Evolutionary conservation across 2,888 invertebrate species (phyloP), one percentile per base, ranked within the genome.

Genomic region (Alloplasta piceator): DNA sequence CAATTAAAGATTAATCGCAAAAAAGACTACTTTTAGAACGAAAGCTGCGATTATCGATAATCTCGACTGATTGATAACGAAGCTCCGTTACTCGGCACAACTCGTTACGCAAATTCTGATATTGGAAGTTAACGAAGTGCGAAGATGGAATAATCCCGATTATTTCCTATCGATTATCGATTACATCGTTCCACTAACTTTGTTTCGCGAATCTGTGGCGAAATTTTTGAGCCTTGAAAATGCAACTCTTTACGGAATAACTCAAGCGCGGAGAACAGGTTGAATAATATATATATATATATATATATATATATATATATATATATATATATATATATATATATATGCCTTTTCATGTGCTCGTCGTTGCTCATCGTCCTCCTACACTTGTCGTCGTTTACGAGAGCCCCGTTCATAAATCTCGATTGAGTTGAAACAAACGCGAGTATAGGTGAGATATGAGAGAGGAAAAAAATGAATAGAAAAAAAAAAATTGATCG

Each of bases 401-500:
- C 58, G 56, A 38, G 58, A 74, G 46, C 61, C 55, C 43, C 58
- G 50, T 70, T 48, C 56, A 60, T 77, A 70, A 77, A 73, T 77
- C 68, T 58, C 41, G n/a, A 38, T 41, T 14, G 64, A 41, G 61
- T 74, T 36, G 12, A 68, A 64, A 73, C 55, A 64, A 36, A 48
- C 12, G 48, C 14, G 12, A 43, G 41, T 41, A 73, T 38, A 66
- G 43, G 46, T 48, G 36, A 43, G 41, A 4, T 48, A 48, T 9
- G 48, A 26, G 48, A n/a, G 14, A 70, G 26, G 48, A 39, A 38
- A 39, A 50, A 67, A 70, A 77, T 64, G 66, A 79, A 70, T 58
- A 70, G 60, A 39, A 60, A 48, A 60, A 73, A 78, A 86, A 85
- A 87, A 86, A 86, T 86, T 85, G 70, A 77, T 80, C 67, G 66